Base-by-base conservation (phyloP, 2,797 vertebrate species). In the Tokudaia tokunoshimensis region DNA sequence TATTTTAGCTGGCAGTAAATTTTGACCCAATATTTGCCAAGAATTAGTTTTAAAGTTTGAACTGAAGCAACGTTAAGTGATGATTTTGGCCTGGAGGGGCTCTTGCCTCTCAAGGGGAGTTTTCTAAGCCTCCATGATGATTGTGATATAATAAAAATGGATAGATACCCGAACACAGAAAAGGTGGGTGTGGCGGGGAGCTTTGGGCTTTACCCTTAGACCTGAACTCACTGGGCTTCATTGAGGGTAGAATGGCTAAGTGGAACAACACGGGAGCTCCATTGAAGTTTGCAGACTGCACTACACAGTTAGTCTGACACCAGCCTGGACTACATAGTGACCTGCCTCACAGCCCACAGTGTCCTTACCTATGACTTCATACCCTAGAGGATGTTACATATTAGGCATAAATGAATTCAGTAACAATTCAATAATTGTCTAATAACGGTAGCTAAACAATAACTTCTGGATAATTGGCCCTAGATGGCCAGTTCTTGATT, bases 11-110 rank as follows among this genome's bases (percentile, higher is more conserved):
- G n/a, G 85, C 37, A 65, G 84, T 94, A 75, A 65, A 85, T 86
- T 96, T 83, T 86, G 83, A 91, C 80, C 86, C 57, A 89, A 72
- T 76, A 41, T 94, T 88, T 83, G 41, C 31, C 65, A 37, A 81
- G 13, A 87, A 76, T 96, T 92, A 75, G 79, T 92, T 96, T 86
- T 4, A 83, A 91, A 83, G 50, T 81, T 95, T 82, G 55, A 97
- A 92, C 72, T 75, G 82, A 94, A 78, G 52, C 52, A 61, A 31
- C 15, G 11, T 74, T 74, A 37, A 96, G 41, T 31, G 37, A 13
- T 24, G 20, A 10, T n/a, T 92, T 63, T 50, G 41, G 41, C 65
- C 37, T 81, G 29, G 65, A 94, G 47, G 47, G 41, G 24, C 61
- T 95, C 65, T 22, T 24, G 19, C n/a, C 2, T 31, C 24, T 52